These are phyloP conservation scores for Prunella fulvescens DNA, from an alignment of 2,113 vertebrate species.

Conservation along the genomic window DNA sequence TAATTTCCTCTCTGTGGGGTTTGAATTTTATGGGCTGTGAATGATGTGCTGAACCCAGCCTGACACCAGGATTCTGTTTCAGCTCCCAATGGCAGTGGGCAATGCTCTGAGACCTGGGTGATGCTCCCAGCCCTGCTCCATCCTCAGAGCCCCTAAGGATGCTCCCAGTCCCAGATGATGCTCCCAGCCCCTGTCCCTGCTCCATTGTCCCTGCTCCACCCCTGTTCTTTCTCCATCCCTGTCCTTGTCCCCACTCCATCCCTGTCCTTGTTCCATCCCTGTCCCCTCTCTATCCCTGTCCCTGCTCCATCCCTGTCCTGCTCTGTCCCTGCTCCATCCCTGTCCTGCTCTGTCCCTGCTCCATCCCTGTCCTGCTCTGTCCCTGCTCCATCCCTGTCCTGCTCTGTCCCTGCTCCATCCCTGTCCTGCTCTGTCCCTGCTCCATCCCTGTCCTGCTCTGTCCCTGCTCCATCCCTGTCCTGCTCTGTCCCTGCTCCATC, in stretches of 20 bases:
- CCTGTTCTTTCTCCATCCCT: too few relatives aligned
- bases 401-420: neutral
- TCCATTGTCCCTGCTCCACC: neutral
- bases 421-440: too few relatives aligned
- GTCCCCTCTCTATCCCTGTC: too few relatives aligned
- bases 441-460: neutral
- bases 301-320: too few relatives aligned
- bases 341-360: neutral
- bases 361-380: neutral
- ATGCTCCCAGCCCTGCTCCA: neutral
- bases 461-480: too few relatives aligned
- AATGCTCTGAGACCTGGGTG: fast-evolving
- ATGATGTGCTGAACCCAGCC: fast-evolving
- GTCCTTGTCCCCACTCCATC: too few relatives aligned
- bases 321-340: too few relatives aligned
- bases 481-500: fast-evolving
- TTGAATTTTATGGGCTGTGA: neutral
- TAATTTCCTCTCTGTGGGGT: neutral
- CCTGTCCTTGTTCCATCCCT: too few relatives aligned
- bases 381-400: neutral
- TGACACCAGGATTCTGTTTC: neutral
- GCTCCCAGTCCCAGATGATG: neutral
- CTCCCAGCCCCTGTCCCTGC: too few relatives aligned
- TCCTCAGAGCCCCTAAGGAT: neutral
- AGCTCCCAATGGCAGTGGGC: neutral